Conservation (phyloP, 2,797 vertebrate species). For the Melanotaenia trifasciata region DNA sequence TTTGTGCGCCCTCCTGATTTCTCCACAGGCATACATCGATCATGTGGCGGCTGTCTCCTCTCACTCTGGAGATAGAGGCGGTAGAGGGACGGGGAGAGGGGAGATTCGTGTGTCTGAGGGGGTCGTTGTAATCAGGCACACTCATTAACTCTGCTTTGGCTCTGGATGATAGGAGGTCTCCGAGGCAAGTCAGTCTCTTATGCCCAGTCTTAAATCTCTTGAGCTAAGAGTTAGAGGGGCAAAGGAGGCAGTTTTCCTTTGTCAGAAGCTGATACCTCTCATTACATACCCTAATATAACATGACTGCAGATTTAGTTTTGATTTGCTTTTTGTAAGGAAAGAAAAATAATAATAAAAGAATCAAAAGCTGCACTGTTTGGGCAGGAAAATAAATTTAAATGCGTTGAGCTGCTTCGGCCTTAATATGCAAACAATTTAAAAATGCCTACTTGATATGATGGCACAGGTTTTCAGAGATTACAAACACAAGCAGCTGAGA, state of each 20-base stretch:
- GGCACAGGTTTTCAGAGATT: neutral
- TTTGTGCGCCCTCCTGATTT: constrained; percentile 84
- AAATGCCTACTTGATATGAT: neutral
- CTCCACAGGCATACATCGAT: constrained; percentile 85
- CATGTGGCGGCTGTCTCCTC: constrained; percentile 77
- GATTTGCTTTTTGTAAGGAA: constrained; percentile 20
- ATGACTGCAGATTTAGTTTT: constrained; percentile 30
- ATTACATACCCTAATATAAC: constrained; percentile 46
- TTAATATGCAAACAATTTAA: constrained; percentile 3
- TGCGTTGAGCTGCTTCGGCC: constrained; percentile 16
- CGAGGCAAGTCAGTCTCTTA: constrained; percentile 73
- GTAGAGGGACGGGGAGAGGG: constrained; percentile 60
- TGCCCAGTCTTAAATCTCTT: constrained; percentile 73
- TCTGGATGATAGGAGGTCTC: constrained; percentile 80
- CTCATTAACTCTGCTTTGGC: constrained; percentile 81
- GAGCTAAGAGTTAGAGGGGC: constrained; percentile 64
- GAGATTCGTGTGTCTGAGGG: constrained; percentile 78
- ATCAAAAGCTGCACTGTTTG: neutral
- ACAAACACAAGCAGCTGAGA: constrained; percentile 11
- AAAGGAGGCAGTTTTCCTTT: constrained; percentile 52
- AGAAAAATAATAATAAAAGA: neutral
- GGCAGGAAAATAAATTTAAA: neutral
- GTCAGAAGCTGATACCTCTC: constrained; percentile 56
- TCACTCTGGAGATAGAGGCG: constrained; percentile 74
- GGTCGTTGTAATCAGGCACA: constrained; percentile 81